phyloP scores from a whole-genome alignment of 2,797 vertebrate genomes.

The Uromys caudimaculatus region DNA sequence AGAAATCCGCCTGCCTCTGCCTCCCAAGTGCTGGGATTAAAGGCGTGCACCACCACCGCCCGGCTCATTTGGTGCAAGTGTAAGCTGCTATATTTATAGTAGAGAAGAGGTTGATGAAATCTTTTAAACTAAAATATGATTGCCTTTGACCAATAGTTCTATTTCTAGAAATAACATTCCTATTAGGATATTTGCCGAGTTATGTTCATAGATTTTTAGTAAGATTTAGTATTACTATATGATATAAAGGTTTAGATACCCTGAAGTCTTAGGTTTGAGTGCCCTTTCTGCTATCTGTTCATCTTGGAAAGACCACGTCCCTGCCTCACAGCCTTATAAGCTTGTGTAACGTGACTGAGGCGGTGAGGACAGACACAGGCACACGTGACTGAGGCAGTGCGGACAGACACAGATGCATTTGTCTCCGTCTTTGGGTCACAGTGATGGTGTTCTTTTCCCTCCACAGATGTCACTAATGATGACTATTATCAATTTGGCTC shows the following conservation, averaged over 20 bases:
- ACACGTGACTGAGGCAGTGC: neutral
- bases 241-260: constrained; percentile 22
- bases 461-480: constrained; percentile 95
- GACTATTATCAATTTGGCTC: constrained; percentile 97
- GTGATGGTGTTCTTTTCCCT: constrained; percentile 32
- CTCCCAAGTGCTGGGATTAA: too few relatives aligned
- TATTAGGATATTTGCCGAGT: constrained; percentile 11
- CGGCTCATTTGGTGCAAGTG: neutral
- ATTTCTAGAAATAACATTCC: constrained; percentile 61
- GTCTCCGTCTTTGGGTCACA: neutral
- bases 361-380: neutral
- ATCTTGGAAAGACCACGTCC: neutral
- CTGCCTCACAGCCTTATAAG: neutral
- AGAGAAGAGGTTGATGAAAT: constrained; percentile 45
- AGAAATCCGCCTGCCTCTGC: too few relatives aligned
- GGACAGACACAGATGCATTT: neutral
- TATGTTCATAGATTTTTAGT: constrained; percentile 29
- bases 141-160: constrained; percentile 30
- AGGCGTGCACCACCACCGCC: too few relatives aligned
- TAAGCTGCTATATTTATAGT: neutral
- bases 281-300: constrained; percentile 14
- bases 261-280: constrained; percentile 40
- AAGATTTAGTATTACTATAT: constrained; percentile 44
- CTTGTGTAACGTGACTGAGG: neutral
- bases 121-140: constrained; percentile 41